These are phyloP conservation scores for Acrobasis consociella DNA, from an alignment of 2,888 invertebrate species.

Conservation along the genomic window DNA sequence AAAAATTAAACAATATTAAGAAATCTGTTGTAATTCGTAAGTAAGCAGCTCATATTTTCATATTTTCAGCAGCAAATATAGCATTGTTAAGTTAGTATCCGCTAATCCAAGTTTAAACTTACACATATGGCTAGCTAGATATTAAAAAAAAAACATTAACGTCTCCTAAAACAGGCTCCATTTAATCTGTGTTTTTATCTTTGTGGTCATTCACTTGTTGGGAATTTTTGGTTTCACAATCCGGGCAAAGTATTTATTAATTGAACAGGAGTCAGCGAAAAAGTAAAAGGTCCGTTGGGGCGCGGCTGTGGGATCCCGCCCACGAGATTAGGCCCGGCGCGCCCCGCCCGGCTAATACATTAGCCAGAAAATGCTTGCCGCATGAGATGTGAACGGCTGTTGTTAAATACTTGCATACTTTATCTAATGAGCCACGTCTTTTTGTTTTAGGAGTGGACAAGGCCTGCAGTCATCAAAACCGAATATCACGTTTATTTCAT, in stretches of 20 bases:
- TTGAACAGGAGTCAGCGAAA: conserved; percentile 31
- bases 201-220: conserved; percentile 21
- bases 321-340: conserved; percentile 13
- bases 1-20: no score
- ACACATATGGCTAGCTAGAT: background rate
- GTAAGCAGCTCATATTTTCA: no score
- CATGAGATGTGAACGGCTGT: conserved; percentile 3
- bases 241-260: conserved; percentile 32
- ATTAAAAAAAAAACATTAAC: background rate
- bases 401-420: conserved; percentile 7
- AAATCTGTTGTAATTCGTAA: no score
- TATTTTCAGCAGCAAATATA: no score
- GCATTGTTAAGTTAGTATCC: no score
- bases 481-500: no score
- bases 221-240: conserved; percentile 25
- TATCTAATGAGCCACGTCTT: background rate
- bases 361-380: conserved; percentile 17
- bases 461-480: no score
- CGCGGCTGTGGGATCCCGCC: conserved; percentile 22
- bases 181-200: conserved; percentile 8
- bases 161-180: background rate
- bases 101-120: no score
- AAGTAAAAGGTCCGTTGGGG: conserved; percentile 29
- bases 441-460: no score
- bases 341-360: conserved; percentile 18